Evolutionary conservation across 2,113 vertebrate genomes (phyloP), one percentile per base, ranked within the genome.

Genomic region (Epinephelus moara): DNA sequence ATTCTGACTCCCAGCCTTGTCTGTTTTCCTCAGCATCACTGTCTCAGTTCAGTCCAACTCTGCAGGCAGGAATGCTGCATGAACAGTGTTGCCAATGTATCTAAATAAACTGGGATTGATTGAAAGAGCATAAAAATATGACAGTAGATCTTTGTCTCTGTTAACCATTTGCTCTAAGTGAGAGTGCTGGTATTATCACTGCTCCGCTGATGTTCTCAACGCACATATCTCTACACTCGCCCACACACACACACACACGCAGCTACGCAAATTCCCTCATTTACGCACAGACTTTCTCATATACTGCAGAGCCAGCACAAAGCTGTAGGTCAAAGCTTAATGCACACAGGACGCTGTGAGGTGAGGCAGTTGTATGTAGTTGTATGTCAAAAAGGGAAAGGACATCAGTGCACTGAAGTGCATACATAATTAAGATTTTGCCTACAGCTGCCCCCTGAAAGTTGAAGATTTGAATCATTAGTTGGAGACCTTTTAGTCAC

Each of bases 121-220:
- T 55, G 59, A n/a, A 25, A 0, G 37, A 60, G 23, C 66, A 62
- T 75, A 87, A 61, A 80, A 77, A 75, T 62, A 83, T n/a, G 57
- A 59, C 0, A 2, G 18, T 62, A 88, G 25, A 67, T 75, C 3
- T 61, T 25, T 13, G 40, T 62, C 25, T 84, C 47, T 61, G 61
- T 73, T 72, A 27, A 67, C 47, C 27, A 45, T 56, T 69, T 60
- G 49, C 67, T 66, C 64, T 52, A 13, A 50, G 80, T 37, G 27
- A 79, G 14, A 73, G 37, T 25, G 69, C 56, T 53, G 56, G 21
- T 30, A 15, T 30, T 57, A 33, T 70, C 63, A 40, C 76, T 40
- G 69, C 64, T 70, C 75, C 88, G 75, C 60, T 89, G 81, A 89
- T 75, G 73, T 62, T 84, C 19, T 64, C 67, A 30, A 25, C 21